Percentiles rank a stretch among this genome's conserved stretches.
Evolutionary conservation across 2,888 invertebrate species (phyloP).

Genomic region (Hyposoter dolosus): DNA sequence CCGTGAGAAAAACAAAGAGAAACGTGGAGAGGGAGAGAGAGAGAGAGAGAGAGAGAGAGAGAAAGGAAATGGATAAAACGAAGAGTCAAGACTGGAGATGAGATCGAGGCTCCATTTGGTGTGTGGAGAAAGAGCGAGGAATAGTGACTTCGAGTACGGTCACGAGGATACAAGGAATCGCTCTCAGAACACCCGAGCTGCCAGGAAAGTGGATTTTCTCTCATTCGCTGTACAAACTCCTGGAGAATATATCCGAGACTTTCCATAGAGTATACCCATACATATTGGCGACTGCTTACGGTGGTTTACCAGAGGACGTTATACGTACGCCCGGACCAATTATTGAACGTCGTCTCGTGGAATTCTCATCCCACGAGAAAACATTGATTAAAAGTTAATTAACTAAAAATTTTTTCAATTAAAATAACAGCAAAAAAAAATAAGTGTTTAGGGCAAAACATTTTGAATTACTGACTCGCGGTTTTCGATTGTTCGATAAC

Average conservation of each 20-base stretch:
- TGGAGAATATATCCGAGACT: slow-evolving; percentile 22
- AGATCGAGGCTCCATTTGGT: slow-evolving; percentile 14
- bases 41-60: not conserved
- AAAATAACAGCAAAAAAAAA: not conserved
- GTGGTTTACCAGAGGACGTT: slow-evolving; percentile 37
- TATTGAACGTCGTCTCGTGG: slow-evolving; percentile 31
- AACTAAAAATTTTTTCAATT: not conserved
- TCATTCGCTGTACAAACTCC: not conserved
- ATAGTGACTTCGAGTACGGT: slow-evolving; percentile 60
- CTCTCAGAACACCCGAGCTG: slow-evolving; percentile 56
- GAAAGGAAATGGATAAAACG: slow-evolving; percentile 18
- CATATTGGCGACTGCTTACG: slow-evolving; percentile 4
- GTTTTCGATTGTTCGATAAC: not conserved
- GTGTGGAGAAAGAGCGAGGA: slow-evolving; percentile 18
- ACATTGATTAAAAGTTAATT: not conserved
- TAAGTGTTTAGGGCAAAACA: not conserved
- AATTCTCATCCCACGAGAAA: not conserved
- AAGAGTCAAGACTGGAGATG: slow-evolving; percentile 8
- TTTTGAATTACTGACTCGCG: not conserved
- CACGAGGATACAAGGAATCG: slow-evolving; percentile 64
- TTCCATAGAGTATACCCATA: not conserved
- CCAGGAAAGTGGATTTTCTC: slow-evolving; percentile 49
- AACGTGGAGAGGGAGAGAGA: not conserved
- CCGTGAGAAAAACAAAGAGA: not conserved
- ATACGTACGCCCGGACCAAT: slow-evolving; percentile 41